phyloP scores from a whole-genome alignment of 2,113 vertebrate genomes.

The Crypturellus undulatus region DNA sequence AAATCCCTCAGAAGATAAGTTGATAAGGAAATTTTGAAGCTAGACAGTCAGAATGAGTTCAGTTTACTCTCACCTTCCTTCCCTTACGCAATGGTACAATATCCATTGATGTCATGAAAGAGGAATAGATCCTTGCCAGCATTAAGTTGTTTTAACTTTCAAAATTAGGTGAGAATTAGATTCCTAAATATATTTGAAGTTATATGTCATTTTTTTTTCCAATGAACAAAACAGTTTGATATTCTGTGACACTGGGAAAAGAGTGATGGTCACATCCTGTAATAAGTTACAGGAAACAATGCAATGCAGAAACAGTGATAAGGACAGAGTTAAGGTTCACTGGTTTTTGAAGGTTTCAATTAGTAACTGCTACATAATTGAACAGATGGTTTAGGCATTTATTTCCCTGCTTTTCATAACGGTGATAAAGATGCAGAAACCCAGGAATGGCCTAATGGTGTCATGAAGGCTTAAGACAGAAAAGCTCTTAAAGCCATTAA shows the following conservation, averaged over 20 bases:
- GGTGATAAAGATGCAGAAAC: background rate
- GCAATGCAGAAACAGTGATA: background rate
- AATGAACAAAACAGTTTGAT: background rate
- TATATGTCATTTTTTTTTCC: background rate
- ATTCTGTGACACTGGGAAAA: rapidly evolving
- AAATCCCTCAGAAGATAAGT: background rate
- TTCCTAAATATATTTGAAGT: background rate
- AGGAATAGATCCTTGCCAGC: background rate
- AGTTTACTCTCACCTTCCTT: background rate
- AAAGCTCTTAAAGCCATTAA: background rate
- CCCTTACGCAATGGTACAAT: too few relatives aligned
- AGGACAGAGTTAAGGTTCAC: background rate
- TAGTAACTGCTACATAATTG: background rate
- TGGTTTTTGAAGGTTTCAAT: background rate
- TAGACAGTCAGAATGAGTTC: background rate
- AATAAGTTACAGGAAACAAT: rapidly evolving
- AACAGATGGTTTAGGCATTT: background rate
- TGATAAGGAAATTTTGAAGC: background rate
- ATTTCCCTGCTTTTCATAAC: background rate
- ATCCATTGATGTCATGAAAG: rapidly evolving
- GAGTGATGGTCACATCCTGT: background rate
- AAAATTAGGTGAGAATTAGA: background rate
- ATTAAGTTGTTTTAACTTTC: background rate
- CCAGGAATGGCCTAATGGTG: background rate
- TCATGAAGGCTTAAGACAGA: background rate